A percentile compares a stretch with the other conserved stretches of the same genome.
phyloP scores from a whole-genome alignment of 1,140 invertebrate genomes.

The Meloidogyne chitwoodi region DNA sequence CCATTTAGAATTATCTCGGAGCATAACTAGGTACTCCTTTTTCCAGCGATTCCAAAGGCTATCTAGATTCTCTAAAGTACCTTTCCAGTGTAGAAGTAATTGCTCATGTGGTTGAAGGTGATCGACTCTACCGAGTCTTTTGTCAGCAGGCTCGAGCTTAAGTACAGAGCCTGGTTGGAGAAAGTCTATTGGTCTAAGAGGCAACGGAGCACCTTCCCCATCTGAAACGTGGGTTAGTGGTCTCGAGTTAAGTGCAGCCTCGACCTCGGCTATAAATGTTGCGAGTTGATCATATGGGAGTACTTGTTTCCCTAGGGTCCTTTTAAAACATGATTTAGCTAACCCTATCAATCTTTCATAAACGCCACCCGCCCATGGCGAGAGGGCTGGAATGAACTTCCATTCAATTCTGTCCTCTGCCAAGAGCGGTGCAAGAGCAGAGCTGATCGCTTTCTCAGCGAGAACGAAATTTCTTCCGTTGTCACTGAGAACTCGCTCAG shows the following conservation, averaged over 20 bases:
- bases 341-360: conserved; percentile 60
- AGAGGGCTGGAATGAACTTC: conserved; percentile 59
- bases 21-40: not conserved
- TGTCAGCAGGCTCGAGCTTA: not conserved
- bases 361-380: conserved; percentile 62
- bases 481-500: conserved; percentile 5
- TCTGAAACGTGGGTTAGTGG: too few species aligned
- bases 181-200: not conserved
- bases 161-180: not conserved
- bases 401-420: conserved; percentile 40
- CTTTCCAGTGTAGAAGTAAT: not conserved
- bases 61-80: not conserved
- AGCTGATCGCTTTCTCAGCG: not conserved
- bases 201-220: too few species aligned
- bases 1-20: not conserved
- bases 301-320: conserved; percentile 39
- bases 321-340: conserved; percentile 49
- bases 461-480: conserved; percentile 19
- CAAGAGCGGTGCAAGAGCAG: not conserved
- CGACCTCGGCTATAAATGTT: too few species aligned
- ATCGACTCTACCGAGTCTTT: not conserved
- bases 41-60: not conserved
- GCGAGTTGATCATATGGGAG: conserved; percentile 39
- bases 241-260: too few species aligned
- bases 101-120: not conserved